A percentile compares a stretch with the other conserved stretches of the same genome.
Conservation (phyloP, 2,888 invertebrate genomes). For the Sesia bembeciformis region DNA sequence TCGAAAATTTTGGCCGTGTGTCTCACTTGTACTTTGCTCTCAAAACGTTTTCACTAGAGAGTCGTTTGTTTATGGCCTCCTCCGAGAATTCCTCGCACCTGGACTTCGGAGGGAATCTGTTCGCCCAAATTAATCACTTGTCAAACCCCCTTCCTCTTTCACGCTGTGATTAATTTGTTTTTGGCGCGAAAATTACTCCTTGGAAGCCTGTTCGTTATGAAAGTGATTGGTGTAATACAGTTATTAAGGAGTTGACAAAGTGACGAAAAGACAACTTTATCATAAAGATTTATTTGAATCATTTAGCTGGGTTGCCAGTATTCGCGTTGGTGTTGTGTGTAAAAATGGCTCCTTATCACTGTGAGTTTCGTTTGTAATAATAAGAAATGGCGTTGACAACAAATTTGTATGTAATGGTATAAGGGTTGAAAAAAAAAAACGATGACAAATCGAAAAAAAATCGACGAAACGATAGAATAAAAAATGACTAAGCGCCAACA, state of each 20-base stretch:
- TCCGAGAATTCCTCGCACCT: conserved; percentile 24
- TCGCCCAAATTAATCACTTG: conserved; percentile 42
- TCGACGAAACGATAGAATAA: too few species aligned
- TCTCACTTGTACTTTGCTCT: conserved; percentile 1
- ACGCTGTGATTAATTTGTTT: conserved; percentile 33
- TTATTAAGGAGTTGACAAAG: neutral
- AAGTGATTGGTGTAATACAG: conserved; percentile 1
- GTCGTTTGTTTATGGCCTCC: conserved; percentile 32
- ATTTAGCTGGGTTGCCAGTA: too few species aligned
- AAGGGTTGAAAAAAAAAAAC: too few species aligned
- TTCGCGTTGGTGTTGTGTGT: too few species aligned
- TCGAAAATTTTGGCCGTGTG: neutral
- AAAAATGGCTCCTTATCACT: too few species aligned
- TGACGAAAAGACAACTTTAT: neutral
- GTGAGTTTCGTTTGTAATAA: too few species aligned
- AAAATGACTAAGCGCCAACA: too few species aligned
- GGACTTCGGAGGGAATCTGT: conserved; percentile 28
- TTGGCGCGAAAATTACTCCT: conserved; percentile 23
- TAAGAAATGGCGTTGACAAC: too few species aligned
- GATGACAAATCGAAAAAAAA: too few species aligned
- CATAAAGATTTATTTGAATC: neutral
- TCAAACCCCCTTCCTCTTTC: conserved; percentile 24
- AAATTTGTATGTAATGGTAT: too few species aligned
- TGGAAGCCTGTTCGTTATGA: conserved; percentile 10
- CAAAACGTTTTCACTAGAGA: conserved; percentile 22